Conservation (phyloP, 2,888 invertebrate genomes). For the Mantis religiosa region DNA sequence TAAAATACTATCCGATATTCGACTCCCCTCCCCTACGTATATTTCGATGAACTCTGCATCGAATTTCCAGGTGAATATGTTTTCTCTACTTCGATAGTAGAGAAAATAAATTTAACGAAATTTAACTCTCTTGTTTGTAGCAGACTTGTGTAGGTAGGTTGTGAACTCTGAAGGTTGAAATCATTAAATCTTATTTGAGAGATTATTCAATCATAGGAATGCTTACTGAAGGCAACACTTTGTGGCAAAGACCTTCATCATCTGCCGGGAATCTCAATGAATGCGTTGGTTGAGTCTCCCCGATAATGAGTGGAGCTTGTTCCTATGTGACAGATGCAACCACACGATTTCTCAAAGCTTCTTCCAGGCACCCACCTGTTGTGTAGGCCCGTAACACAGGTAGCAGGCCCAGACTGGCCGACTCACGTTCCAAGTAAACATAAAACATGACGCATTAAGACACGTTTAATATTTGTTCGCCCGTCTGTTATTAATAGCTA, state of each 20-base stretch:
- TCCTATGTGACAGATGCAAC: slow-evolving; percentile 7
- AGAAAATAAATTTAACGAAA: too few species aligned
- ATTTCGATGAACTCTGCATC: too few species aligned
- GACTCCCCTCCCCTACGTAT: too few species aligned
- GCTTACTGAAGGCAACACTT: neutral
- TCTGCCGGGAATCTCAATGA: neutral
- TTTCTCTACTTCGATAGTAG: too few species aligned
- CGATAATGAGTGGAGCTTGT: neutral
- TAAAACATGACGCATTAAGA: slow-evolving; percentile 13
- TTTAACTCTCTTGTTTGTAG: too few species aligned
- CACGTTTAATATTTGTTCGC: slow-evolving; percentile 16
- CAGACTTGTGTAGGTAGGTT: too few species aligned
- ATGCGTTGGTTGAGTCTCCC: neutral
- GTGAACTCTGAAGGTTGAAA: neutral
- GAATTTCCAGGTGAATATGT: too few species aligned
- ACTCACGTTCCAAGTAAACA: slow-evolving; percentile 8
- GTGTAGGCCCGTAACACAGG: slow-evolving; percentile 1
- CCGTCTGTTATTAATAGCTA: slow-evolving; percentile 28
- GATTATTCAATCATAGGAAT: neutral
- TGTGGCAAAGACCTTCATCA: neutral
- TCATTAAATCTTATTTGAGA: neutral
- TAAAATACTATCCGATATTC: too few species aligned
- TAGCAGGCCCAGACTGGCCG: neutral
- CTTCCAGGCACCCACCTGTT: slow-evolving; percentile 5
- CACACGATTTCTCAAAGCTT: slow-evolving; percentile 5